A percentile compares a stretch with the other conserved stretches of the same genome.
Evolutionary conservation across 2,797 vertebrate species (phyloP).

Genomic region (Atherinosoma microstoma): DNA sequence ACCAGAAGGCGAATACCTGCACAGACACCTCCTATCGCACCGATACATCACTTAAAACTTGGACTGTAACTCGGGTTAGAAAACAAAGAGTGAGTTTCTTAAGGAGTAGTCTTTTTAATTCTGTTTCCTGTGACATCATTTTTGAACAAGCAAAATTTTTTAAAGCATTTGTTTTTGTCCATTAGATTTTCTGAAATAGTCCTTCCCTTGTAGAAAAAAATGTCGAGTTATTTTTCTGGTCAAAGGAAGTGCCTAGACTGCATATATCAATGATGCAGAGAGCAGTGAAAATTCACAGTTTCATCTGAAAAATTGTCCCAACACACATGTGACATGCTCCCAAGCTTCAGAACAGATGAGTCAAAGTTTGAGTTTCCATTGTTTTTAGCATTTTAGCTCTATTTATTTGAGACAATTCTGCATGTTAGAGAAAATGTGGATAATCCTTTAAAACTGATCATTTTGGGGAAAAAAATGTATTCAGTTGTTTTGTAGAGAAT

Average conservation of each 20-base stretch:
- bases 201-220: slow-evolving; percentile 28
- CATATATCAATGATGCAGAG: slow-evolving; percentile 13
- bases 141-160: slow-evolving; percentile 4
- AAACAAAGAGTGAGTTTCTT: neutral
- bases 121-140: neutral
- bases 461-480: neutral
- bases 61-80: slow-evolving; percentile 12
- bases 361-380: too few relatives aligned
- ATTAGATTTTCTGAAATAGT: slow-evolving; percentile 14
- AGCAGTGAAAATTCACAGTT: neutral
- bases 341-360: neutral
- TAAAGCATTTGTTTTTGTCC: slow-evolving; percentile 23
- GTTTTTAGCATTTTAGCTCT: too few relatives aligned
- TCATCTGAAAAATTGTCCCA: neutral
- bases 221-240: slow-evolving; percentile 7
- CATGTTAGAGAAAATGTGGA: too few relatives aligned
- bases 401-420: too few relatives aligned
- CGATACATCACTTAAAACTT: slow-evolving; percentile 39
- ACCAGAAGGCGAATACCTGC: slow-evolving; percentile 29
- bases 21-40: slow-evolving; percentile 47
- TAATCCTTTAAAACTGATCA: neutral
- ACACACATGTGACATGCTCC: neutral
- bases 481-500: neutral
- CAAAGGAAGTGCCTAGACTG: slow-evolving; percentile 60
- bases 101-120: slow-evolving; percentile 13